Percentiles rank a stretch among this genome's conserved stretches.
phyloP scores from a whole-genome alignment of 2,113 vertebrate species.

The Ondatra zibethicus region DNA sequence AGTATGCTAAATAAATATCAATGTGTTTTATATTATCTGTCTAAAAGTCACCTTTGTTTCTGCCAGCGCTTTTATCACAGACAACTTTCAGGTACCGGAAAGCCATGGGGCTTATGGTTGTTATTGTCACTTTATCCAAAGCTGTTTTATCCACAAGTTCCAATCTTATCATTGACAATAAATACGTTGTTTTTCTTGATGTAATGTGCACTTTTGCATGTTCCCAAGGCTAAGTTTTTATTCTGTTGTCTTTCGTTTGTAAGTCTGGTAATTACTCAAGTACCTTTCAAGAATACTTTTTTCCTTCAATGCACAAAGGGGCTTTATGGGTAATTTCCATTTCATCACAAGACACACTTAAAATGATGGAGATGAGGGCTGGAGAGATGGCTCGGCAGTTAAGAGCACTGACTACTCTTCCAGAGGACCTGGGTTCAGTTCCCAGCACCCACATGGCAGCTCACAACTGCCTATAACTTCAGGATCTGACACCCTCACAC shows the following conservation, averaged over 20 bases:
- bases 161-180: background rate
- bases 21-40: background rate
- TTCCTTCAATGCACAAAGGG: background rate
- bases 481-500: too few species aligned
- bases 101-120: background rate
- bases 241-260: background rate
- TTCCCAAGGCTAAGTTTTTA: background rate
- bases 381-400: background rate
- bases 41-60: background rate
- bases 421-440: background rate
- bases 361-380: background rate
- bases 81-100: slow-evolving; percentile 5
- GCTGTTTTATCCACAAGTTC: background rate
- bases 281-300: background rate
- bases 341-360: background rate
- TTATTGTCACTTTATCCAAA: background rate
- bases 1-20: background rate
- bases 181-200: background rate
- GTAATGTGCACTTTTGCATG: background rate
- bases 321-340: background rate
- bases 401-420: background rate
- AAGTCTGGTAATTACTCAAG: background rate
- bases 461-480: too few species aligned
- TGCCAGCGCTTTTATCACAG: background rate
- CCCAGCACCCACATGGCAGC: background rate